Evolutionary conservation across 2,888 invertebrate genomes (phyloP).

Genomic region (Scrobipalpa costella): DNA sequence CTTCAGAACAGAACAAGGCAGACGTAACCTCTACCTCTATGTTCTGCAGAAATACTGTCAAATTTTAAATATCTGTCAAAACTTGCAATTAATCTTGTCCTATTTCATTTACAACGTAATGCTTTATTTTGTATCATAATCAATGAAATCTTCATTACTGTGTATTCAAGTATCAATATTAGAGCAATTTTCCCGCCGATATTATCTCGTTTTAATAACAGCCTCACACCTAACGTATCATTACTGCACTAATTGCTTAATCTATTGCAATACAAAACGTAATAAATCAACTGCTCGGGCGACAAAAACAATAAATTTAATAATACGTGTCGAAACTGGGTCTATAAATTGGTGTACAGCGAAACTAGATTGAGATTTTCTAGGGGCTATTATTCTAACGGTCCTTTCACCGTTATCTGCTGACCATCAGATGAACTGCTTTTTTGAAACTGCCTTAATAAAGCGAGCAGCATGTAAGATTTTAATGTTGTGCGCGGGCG

Average conservation of each 20-base stretch:
- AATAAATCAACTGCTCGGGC: constrained; percentile 53
- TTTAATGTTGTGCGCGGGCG: constrained; percentile 70
- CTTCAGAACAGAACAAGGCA: too few species aligned
- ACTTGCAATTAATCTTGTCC: neutral
- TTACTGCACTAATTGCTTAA: constrained; percentile 29
- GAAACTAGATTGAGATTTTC: constrained; percentile 64
- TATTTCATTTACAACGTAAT: neutral
- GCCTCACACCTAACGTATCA: constrained; percentile 35
- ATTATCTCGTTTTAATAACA: constrained; percentile 37
- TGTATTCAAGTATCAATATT: constrained; percentile 32
- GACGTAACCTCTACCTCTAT: too few species aligned
- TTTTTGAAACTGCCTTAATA: constrained; percentile 74
- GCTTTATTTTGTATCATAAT: neutral
- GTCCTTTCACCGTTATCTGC: constrained; percentile 79
- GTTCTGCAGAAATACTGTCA: neutral
- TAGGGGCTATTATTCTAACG: constrained; percentile 74
- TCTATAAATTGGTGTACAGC: constrained; percentile 50
- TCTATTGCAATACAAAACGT: constrained; percentile 32
- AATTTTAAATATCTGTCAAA: neutral
- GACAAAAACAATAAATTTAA: constrained; percentile 43
- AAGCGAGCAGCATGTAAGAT: constrained; percentile 76
- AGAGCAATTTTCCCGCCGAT: constrained; percentile 30
- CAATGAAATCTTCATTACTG: constrained; percentile 8
- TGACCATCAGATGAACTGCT: constrained; percentile 76
- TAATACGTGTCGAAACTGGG: constrained; percentile 46